phyloP scores from a whole-genome alignment of 2,888 invertebrate species.

The Alloplasta piceator region DNA sequence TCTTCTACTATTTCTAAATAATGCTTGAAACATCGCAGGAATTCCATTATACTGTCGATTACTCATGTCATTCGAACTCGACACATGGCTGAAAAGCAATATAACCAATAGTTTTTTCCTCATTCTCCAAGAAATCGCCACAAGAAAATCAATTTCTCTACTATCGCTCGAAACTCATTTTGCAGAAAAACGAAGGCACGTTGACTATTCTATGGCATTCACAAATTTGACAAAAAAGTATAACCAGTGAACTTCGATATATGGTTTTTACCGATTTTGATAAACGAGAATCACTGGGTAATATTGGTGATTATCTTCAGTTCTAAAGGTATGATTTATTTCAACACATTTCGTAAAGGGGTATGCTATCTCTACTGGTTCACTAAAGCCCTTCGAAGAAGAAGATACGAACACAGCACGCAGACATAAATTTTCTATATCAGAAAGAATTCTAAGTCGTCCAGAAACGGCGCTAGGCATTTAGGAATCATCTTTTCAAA shows the following conservation, averaged over 20 bases:
- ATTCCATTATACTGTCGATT: no score
- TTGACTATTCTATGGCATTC: conserved; percentile 2
- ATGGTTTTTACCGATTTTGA: conserved; percentile 20
- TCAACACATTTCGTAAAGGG: not conserved
- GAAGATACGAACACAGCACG: no score
- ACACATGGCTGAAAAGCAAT: not conserved
- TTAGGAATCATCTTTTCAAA: no score
- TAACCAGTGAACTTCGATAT: conserved; percentile 9
- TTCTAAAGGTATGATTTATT: not conserved
- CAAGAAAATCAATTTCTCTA: not conserved
- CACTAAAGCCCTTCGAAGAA: no score
- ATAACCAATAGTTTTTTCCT: conserved; percentile 22
- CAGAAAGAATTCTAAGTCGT: no score
- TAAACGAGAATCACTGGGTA: conserved; percentile 4
- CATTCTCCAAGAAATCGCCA: not conserved
- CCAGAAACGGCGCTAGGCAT: no score
- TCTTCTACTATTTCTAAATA: no score
- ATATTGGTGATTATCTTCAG: not conserved
- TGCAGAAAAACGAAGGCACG: not conserved
- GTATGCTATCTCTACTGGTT: no score
- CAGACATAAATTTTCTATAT: no score
- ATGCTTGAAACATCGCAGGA: no score
- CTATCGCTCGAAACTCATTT: conserved; percentile 17
- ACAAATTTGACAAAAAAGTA: not conserved
- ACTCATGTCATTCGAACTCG: no score